Evolutionary conservation across 2,113 vertebrate genomes (phyloP).

Genomic region (Ictalurus furcatus): DNA sequence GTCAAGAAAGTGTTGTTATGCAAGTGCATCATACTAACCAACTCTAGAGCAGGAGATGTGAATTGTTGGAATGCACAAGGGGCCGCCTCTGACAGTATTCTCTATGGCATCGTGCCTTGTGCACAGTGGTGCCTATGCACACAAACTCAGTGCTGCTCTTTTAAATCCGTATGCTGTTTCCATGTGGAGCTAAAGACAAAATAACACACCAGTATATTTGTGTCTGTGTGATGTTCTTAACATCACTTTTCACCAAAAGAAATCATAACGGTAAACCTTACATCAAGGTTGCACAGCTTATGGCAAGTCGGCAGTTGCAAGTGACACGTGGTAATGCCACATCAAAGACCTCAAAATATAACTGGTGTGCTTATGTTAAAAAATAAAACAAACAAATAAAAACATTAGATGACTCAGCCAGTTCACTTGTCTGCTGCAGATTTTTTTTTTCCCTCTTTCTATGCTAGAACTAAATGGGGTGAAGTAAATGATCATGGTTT

Average conservation of each 20-base stretch:
- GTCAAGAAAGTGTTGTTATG: background rate
- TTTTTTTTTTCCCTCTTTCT: background rate
- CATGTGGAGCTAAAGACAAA: constrained; percentile 22
- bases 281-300: background rate
- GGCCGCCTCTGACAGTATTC: constrained; percentile 1
- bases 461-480: background rate
- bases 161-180: constrained; percentile 42
- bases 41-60: background rate
- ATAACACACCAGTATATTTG: constrained; percentile 19
- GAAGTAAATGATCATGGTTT: background rate
- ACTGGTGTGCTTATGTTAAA: background rate
- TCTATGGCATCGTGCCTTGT: background rate
- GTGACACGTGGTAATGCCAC: background rate
- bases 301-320: background rate
- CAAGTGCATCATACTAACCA: background rate
- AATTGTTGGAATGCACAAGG: constrained; percentile 5
- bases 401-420: background rate
- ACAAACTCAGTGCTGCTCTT: constrained; percentile 33
- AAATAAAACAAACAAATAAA: too few species aligned
- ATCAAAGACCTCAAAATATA: background rate
- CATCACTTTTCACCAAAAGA: background rate
- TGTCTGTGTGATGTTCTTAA: background rate
- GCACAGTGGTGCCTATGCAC: constrained; percentile 11
- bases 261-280: background rate
- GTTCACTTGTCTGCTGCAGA: background rate